Conservation (phyloP, 2,797 vertebrate species). For the Xiphophorus birchmanni region DNA sequence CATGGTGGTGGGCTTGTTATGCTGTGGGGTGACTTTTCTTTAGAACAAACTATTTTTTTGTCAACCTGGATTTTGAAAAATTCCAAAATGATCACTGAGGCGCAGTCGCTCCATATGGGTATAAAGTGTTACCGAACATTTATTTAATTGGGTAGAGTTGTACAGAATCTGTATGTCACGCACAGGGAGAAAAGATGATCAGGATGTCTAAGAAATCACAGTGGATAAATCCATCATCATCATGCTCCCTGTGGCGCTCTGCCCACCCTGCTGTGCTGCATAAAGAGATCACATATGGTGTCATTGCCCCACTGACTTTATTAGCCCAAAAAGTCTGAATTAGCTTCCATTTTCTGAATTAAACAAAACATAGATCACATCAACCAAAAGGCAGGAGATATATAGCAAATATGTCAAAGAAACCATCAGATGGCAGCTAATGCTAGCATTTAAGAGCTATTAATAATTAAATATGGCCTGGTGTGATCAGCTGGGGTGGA, state of each 20-base stretch:
- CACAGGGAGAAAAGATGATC: conserved; percentile 9
- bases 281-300: conserved; percentile 55
- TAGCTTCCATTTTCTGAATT: conserved; percentile 17
- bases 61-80: no score
- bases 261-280: conserved; percentile 47
- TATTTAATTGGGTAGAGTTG: neutral
- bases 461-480: conserved; percentile 23
- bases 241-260: conserved; percentile 50
- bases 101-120: no score
- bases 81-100: no score
- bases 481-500: conserved; percentile 37
- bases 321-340: conserved; percentile 7
- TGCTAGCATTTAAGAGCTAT: conserved; percentile 25
- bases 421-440: neutral
- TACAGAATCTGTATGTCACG: neutral
- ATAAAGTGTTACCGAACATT: no score
- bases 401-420: neutral
- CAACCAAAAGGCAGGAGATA: neutral
- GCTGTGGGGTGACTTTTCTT: no score
- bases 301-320: conserved; percentile 21
- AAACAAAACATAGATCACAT: neutral
- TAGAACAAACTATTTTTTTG: no score
- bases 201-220: conserved; percentile 47
- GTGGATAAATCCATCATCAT: conserved; percentile 52
- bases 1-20: no score